Evolutionary conservation across 2,888 invertebrate genomes (phyloP).

Genomic region (Achlya flavicornis): DNA sequence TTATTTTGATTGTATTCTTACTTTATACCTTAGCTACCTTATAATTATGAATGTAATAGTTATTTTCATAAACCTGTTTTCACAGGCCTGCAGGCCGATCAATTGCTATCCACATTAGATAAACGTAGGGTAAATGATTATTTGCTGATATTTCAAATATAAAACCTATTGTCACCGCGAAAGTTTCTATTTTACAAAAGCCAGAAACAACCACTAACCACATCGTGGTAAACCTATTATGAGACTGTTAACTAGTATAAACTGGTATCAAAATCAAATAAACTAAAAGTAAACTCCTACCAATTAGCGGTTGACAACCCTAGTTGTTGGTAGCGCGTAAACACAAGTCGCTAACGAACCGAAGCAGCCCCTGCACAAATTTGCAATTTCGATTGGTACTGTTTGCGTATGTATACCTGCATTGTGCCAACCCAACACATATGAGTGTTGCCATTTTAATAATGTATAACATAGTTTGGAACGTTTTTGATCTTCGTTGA

Average conservation of each 20-base stretch:
- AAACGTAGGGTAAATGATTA: too few relatives aligned
- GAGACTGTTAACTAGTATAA: conserved; percentile 13
- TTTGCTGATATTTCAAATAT: too few relatives aligned
- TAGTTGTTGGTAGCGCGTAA: conserved; percentile 76
- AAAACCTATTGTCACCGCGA: too few relatives aligned
- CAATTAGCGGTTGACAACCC: conserved; percentile 77
- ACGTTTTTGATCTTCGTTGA: conserved; percentile 34
- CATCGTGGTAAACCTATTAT: background rate
- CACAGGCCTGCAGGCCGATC: too few relatives aligned
- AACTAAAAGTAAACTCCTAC: conserved; percentile 65
- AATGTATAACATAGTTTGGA: conserved; percentile 45
- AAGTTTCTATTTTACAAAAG: too few relatives aligned
- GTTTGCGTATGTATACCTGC: conserved; percentile 70
- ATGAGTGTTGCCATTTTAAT: conserved; percentile 49
- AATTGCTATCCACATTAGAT: too few relatives aligned
- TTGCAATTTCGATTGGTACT: conserved; percentile 82
- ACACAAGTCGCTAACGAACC: conserved; percentile 83
- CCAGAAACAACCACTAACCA: background rate
- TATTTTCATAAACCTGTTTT: too few relatives aligned
- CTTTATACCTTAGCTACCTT: too few relatives aligned
- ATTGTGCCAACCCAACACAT: conserved; percentile 44
- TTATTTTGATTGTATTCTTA: too few relatives aligned
- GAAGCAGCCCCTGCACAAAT: conserved; percentile 80
- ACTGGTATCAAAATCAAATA: conserved; percentile 45
- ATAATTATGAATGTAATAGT: too few relatives aligned